Evolutionary conservation across 2,888 invertebrate species (phyloP), one percentile per base, ranked within the genome.

Genomic region (Rhamphomyia laevipes): DNA sequence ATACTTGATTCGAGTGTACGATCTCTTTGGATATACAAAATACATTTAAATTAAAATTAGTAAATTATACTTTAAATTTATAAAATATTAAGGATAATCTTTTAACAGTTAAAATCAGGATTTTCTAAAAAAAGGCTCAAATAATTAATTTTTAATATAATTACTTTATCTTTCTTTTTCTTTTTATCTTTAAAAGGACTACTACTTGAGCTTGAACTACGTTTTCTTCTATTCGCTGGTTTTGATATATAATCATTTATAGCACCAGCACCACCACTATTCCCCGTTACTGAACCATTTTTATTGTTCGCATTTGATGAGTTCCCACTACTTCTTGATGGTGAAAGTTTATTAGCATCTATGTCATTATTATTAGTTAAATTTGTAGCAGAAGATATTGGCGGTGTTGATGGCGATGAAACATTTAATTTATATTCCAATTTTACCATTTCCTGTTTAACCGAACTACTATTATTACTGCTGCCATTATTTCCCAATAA

Each of bases 171-270:
- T 55, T 67, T 68, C 66, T 69, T 70, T 57, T 68, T 63, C 51
- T 66, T 68, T 55, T 69, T 70, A 43, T 69, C 70, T 57, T 71
- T 71, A 55, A 65, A 70, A 2, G 69, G 67, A 58, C 68, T 69
- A 40, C 66, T 67, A 53, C 67, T 66, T 33, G 65, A 64, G 51
- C 68, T 70, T 42, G 67, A 63, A 54, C 66, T 67, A 45, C 70
- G 64, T 53, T 70, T 68, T 50, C 66, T 63, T 30, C 23, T 4
- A 27, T 7, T 27, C 17, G 64, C 58, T 13, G 61, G 59, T 50
- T 62, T 62, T 18, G 53, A 52, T 42, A 56, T 47, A 49, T 56
- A 56, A 15, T 59, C 57, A 42, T 51, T 56, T 35, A 52, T 46
- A 37, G 51, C 35, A 53, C 53, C 31, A 51, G 37, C 44, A 47